Evolutionary conservation across 2,888 invertebrate species (phyloP).

Genomic region (Hydroisotoma schaefferi): DNA sequence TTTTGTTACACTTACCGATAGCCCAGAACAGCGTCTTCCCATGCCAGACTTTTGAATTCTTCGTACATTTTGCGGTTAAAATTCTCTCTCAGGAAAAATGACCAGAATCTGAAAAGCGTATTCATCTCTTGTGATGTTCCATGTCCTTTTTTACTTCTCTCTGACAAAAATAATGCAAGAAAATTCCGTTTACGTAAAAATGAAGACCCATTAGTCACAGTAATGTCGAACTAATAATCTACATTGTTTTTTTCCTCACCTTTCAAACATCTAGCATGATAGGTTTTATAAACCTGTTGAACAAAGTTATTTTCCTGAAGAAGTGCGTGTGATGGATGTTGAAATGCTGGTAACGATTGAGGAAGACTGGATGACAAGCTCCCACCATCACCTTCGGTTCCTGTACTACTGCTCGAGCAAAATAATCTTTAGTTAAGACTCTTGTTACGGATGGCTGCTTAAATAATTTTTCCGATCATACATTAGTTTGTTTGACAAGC

Average conservation of each 20-base stretch:
- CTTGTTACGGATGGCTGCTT: neutral
- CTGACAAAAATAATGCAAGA: conserved; percentile 55
- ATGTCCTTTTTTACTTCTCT: conserved; percentile 85
- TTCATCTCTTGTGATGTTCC: conserved; percentile 99
- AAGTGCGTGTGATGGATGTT: conserved; percentile 92
- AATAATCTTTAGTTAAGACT: conserved; percentile 14
- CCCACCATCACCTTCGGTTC: conserved; percentile 55
- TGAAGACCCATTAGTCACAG: too few relatives aligned
- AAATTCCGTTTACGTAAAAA: too few relatives aligned
- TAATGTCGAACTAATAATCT: neutral
- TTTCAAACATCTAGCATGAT: conserved; percentile 88
- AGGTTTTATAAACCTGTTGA: conserved; percentile 95
- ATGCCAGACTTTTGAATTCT: conserved; percentile 87
- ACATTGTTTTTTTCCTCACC: conserved; percentile 56
- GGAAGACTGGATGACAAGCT: conserved; percentile 77
- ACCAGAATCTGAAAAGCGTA: conserved; percentile 98
- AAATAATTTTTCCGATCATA: neutral
- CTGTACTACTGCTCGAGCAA: conserved; percentile 63
- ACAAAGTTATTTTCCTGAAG: conserved; percentile 96
- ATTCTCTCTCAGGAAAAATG: conserved; percentile 96
- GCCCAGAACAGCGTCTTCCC: conserved; percentile 86
- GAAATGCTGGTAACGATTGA: conserved; percentile 78
- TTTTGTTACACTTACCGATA: conserved; percentile 64
- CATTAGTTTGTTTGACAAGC: conserved; percentile 27
- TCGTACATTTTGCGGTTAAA: conserved; percentile 98